Base-by-base conservation (phyloP, 2,797 vertebrate species). In the Australoheros facetus region DNA sequence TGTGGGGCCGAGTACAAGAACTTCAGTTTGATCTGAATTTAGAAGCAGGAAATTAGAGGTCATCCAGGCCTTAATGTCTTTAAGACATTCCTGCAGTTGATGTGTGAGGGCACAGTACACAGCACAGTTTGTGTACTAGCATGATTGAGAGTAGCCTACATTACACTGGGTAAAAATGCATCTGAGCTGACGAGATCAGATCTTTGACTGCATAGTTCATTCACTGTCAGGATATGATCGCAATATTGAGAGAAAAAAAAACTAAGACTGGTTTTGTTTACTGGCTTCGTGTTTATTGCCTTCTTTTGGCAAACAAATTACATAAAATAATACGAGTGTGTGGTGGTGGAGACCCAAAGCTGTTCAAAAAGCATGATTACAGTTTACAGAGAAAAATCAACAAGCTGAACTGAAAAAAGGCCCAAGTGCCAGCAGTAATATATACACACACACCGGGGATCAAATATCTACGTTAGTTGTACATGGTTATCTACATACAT, bases 261-360 rank as follows among this genome's bases (percentile, higher is more conserved):
- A n/a, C 45, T 12, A 19, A 16, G 10, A 11, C 8, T 51, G 42
- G 16, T 30, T 10, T 51, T 11, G 5, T 48, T 48, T 51, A 66
- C 23, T 0, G 45, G 23, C 9, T 0, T 42, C 34, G 23, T 51
- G 6, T 51, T 32, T 32, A 32, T 17, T 48, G 14, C 7, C 48
- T 7, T 7, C 48, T 53, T 28, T 66, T 48, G 60, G 60, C 4
- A 48, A 66, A 19, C 28, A 21, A 48, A 23, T 45, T 45, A 66
- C 39, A 19, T 45, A 45, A 64, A 64, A 64, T n/a, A 64, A 64
- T 42, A 45, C 42, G 1, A 64, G 42, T 19, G 9, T 5, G 5
- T 5, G 5, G 16, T 19, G 26, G 14, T 28, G 23, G 39, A 48
- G 39, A 28, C 0, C 48, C 0, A 4, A 30, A 1, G 19, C 53